A percentile compares a stretch with the other conserved stretches of the same genome.
Conservation (phyloP, 2,113 vertebrate genomes). For the Marmota monax region DNA sequence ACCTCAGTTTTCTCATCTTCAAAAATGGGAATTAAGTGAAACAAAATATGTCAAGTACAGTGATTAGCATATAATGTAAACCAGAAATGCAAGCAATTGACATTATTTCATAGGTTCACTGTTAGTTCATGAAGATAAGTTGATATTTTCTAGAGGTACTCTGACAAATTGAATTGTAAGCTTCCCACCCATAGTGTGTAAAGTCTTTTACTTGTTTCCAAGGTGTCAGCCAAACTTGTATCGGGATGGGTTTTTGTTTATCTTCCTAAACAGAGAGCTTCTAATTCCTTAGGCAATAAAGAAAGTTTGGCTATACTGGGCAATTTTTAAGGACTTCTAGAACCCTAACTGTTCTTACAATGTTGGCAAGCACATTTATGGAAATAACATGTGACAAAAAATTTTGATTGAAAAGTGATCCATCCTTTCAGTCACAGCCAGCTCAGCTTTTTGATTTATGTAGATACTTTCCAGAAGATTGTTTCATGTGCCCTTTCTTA, state of each 20-base stretch:
- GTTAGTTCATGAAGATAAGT: neutral
- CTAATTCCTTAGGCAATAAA: conserved; percentile 25
- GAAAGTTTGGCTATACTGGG: neutral
- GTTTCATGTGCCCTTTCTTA: conserved; percentile 38
- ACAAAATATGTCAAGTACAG: neutral
- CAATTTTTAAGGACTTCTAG: neutral
- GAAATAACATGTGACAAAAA: neutral
- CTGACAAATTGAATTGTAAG: neutral
- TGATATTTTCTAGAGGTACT: conserved; percentile 11
- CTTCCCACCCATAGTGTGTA: neutral
- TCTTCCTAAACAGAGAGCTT: conserved; percentile 17
- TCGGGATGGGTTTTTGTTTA: neutral
- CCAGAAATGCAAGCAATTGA: neutral
- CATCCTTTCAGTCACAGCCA: neutral
- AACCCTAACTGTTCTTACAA: neutral
- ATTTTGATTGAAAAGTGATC: conserved; percentile 15
- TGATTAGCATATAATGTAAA: neutral
- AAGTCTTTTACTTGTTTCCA: neutral
- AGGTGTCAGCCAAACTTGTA: neutral
- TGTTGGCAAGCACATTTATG: neutral
- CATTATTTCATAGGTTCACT: neutral
- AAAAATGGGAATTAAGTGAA: conserved; percentile 26
- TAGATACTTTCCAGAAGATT: conserved; percentile 10
- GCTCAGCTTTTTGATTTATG: conserved; percentile 32
- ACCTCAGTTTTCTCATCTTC: neutral